Base-by-base conservation (phyloP, 1,140 invertebrate species). In the Aphelenchoides besseyi region DNA sequence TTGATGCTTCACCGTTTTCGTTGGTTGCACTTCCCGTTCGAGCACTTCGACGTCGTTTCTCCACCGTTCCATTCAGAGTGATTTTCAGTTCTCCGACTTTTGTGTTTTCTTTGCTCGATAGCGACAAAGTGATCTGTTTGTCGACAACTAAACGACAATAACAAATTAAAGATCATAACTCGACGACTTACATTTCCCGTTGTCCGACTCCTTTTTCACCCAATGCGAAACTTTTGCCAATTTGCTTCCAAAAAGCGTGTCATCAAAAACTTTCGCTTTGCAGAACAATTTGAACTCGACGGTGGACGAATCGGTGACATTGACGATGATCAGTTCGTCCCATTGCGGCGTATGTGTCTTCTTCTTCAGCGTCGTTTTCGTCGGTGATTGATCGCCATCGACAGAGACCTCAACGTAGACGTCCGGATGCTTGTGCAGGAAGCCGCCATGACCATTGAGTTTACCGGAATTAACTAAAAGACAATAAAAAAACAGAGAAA, bases 241-340 rank as follows among this genome's bases (percentile, higher is more conserved):
- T 36, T 80, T 80, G 12, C 36, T 61, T 29, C 76, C 81, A 23
- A 80, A 53, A 12, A 81, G 57, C 32, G 63, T 64, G 52, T 82
- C 79, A 12, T 82, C 81, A 55, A 82, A 84, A 8, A 82, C 35
- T 70, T 80, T 81, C 0, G 76, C 54, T 64, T 84, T 82, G 36
- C 74, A 63, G 26, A 75, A 64, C 2, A 84, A 59, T 23, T 74
- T 70, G 61, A 82, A 84, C 18, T 78, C 75, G 9, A 82, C 33
- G 3, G 69, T 23, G 0, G 82, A 83, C 9, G 70, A 35, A 2
- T 82, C 82, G 23, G 73, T 76, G 16, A 84, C 82, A 29, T 30
- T 69, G 26, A 74, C 29, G 18, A 55, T 70, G 1, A 35, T 12
- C 9, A 72, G 36, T 66, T 82, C 80, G 26, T 82, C 80, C 79